Conservation (phyloP, 1,140 invertebrate species). For the Ericerus pela region DNA sequence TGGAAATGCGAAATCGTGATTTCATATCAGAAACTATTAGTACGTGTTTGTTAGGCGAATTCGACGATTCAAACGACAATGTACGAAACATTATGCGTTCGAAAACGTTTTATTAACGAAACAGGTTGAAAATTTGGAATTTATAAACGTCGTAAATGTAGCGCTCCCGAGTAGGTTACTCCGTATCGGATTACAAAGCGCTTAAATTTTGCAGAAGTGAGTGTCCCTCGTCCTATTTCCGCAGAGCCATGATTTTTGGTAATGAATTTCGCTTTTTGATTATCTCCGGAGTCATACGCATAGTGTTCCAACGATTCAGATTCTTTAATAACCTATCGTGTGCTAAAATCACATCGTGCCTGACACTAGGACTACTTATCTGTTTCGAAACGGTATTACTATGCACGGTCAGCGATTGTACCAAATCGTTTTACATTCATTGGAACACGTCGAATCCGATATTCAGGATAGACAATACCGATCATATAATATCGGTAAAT, state of each 20-base stretch:
- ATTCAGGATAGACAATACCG: constrained; percentile 94
- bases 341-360: constrained; percentile 38
- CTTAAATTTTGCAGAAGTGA: constrained; percentile 7
- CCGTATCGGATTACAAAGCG: constrained; percentile 10
- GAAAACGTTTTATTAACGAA: neutral
- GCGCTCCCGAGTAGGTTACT: neutral
- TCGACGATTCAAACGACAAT: neutral
- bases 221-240: no score
- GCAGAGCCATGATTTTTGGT: constrained; percentile 19
- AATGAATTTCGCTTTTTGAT: constrained; percentile 18
- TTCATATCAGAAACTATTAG: neutral
- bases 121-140: no score
- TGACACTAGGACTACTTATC: constrained; percentile 52
- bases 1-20: constrained; percentile 2
- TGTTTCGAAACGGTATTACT: constrained; percentile 62
- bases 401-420: constrained; percentile 56
- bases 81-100: neutral
- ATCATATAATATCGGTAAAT: constrained; percentile 92
- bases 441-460: constrained; percentile 74
- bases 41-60: neutral
- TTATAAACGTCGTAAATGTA: constrained; percentile 8
- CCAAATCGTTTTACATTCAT: constrained; percentile 67
- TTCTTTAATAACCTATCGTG: constrained; percentile 23
- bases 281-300: constrained; percentile 15
- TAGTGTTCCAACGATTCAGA: constrained; percentile 18